Percentiles rank a stretch among this genome's conserved stretches.
Conservation (phyloP, 2,797 vertebrate genomes). For the Sebastolobus altivelis region DNA sequence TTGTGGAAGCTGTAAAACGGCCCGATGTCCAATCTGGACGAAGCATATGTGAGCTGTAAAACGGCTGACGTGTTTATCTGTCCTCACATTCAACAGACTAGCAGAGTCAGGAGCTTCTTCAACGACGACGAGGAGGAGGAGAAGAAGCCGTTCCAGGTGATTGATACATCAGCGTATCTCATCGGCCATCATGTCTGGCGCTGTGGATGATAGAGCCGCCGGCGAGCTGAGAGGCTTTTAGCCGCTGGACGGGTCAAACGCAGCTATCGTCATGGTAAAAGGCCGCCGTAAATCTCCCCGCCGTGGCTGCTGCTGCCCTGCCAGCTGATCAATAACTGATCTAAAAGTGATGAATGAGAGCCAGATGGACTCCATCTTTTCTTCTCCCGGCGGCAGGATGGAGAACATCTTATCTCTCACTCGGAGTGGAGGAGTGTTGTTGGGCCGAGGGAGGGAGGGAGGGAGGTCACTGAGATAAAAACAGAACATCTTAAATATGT, state of each 20-base stretch:
- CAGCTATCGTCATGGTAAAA: slow-evolving; percentile 51
- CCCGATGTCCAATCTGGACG: slow-evolving; percentile 65
- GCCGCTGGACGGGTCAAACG: slow-evolving; percentile 64
- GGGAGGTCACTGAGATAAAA: slow-evolving; percentile 46
- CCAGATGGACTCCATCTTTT: slow-evolving; percentile 60
- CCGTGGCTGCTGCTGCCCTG: slow-evolving; percentile 31
- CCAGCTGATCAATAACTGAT: slow-evolving; percentile 77
- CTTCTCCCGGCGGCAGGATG: slow-evolving; percentile 14
- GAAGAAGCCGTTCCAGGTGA: slow-evolving; percentile 31
- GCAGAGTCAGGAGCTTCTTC: slow-evolving; percentile 29
- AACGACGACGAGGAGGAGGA: background rate
- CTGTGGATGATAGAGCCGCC: slow-evolving; percentile 49
- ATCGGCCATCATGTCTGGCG: slow-evolving; percentile 53
- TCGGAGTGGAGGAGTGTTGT: background rate
- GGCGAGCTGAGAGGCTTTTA: slow-evolving; percentile 67
- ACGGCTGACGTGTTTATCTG: slow-evolving; percentile 76
- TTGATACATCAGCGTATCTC: slow-evolving; percentile 67
- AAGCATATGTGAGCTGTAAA: slow-evolving; percentile 71
- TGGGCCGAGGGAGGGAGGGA: background rate
- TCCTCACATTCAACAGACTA: slow-evolving; percentile 4
- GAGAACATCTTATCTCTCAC: slow-evolving; percentile 55
- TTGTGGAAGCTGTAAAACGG: slow-evolving; percentile 76
- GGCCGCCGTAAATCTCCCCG: slow-evolving; percentile 68
- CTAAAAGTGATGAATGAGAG: slow-evolving; percentile 79
- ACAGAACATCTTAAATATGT: slow-evolving; percentile 14